phyloP scores from a whole-genome alignment of 2,113 vertebrate genomes.

The Brachypodius melanocephalos region DNA sequence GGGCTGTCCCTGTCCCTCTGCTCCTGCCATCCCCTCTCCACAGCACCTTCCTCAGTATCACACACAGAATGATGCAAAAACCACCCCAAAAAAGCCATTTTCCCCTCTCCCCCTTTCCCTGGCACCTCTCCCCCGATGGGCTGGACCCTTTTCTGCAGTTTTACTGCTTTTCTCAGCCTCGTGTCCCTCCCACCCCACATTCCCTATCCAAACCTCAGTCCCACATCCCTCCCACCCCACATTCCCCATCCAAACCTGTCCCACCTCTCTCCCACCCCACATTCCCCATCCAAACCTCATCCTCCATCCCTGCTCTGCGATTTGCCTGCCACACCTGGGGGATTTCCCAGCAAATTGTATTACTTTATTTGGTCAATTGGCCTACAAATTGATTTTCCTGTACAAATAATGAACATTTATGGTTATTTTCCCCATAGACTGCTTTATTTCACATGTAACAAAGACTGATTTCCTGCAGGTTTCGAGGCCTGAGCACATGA shows the following conservation, averaged over 20 bases:
- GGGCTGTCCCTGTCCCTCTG: background rate
- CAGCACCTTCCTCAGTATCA: fast-evolving
- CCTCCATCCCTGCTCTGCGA: background rate
- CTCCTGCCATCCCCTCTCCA: background rate
- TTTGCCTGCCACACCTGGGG: constrained; percentile 57
- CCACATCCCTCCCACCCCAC: background rate
- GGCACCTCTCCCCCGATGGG: background rate
- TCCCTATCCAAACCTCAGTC: too few relatives aligned
- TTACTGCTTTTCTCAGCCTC: background rate
- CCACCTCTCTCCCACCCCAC: background rate
- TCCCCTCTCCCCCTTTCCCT: background rate
- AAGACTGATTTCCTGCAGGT: constrained; percentile 67
- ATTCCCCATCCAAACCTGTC: background rate
- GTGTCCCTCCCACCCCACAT: background rate
- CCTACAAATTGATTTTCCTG: constrained; percentile 78
- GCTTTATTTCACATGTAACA: constrained; percentile 69
- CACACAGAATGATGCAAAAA: fast-evolving
- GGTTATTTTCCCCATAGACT: constrained; percentile 75
- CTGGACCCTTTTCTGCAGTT: background rate
- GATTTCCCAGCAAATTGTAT: constrained; percentile 75
- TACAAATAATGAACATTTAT: constrained; percentile 80
- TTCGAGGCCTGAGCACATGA: background rate
- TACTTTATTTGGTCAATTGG: constrained; percentile 77
- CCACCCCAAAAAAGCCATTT: too few relatives aligned
- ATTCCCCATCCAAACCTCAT: background rate